These are phyloP conservation scores for Diorhabda sublineata DNA, from an alignment of 1,140 invertebrate species.

Conservation along the genomic window DNA sequence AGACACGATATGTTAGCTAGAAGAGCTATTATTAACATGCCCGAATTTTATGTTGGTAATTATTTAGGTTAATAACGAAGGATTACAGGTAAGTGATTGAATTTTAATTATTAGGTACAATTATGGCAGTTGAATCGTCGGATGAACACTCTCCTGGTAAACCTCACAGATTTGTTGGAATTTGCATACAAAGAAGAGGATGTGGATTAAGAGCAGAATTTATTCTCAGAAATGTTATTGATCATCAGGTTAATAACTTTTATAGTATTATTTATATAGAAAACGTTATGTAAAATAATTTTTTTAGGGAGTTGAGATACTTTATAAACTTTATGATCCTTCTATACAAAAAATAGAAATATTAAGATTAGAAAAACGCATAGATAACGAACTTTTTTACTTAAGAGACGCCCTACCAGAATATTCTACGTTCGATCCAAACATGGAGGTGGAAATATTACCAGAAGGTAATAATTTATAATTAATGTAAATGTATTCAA, in stretches of 20 bases:
- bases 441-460: constrained; percentile 82
- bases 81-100: too few species aligned
- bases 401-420: constrained; percentile 89
- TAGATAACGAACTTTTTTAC: constrained; percentile 88
- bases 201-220: constrained; percentile 80
- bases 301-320: constrained; percentile 57
- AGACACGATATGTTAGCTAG: constrained; percentile 89
- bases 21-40: constrained; percentile 78
- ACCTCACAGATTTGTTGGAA: constrained; percentile 88
- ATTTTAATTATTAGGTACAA: constrained; percentile 62
- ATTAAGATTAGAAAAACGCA: constrained; percentile 83
- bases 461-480: constrained; percentile 57
- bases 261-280: neutral
- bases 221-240: constrained; percentile 88
- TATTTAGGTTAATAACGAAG: neutral
- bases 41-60: constrained; percentile 94
- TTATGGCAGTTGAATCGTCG: constrained; percentile 86
- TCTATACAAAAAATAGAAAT: constrained; percentile 87
- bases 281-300: constrained; percentile 4
- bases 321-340: constrained; percentile 93
- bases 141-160: constrained; percentile 85
- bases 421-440: constrained; percentile 88
- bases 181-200: constrained; percentile 83
- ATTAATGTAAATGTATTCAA: neutral
- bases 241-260: constrained; percentile 63